phyloP scores from a whole-genome alignment of 2,113 vertebrate genomes.

The Phaethon lepturus region DNA sequence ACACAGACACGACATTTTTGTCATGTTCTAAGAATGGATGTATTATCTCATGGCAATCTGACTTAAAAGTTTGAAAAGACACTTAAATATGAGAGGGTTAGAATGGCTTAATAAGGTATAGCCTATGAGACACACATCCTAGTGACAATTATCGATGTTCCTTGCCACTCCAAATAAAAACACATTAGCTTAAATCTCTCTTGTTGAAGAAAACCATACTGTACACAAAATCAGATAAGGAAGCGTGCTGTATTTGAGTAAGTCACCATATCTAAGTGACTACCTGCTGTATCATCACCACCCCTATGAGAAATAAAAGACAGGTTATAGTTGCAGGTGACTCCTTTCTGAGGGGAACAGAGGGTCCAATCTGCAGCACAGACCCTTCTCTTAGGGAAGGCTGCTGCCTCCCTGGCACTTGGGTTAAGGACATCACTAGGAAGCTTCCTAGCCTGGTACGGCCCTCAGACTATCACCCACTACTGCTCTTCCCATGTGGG shows the following conservation, averaged over 20 bases:
- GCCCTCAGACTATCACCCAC: too few relatives aligned
- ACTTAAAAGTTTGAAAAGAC: background rate
- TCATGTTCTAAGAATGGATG: background rate
- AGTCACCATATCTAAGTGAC: background rate
- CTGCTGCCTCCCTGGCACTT: too few relatives aligned
- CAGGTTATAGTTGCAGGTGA: too few relatives aligned
- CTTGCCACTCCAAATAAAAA: background rate
- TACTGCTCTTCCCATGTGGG: too few relatives aligned
- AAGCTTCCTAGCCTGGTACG: too few relatives aligned
- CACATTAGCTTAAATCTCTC: background rate
- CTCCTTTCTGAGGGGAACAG: too few relatives aligned
- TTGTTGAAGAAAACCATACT: background rate
- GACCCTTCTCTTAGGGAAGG: too few relatives aligned
- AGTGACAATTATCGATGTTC: background rate
- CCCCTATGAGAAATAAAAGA: too few relatives aligned
- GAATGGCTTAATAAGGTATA: background rate
- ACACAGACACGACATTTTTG: background rate
- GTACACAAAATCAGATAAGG: background rate
- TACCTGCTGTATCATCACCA: too few relatives aligned
- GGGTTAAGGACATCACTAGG: too few relatives aligned
- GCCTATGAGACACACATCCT: background rate
- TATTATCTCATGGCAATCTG: background rate
- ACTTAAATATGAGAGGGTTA: background rate
- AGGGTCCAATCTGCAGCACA: too few relatives aligned
- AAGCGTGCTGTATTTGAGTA: background rate